Evolutionary conservation across 2,797 vertebrate species (phyloP).

Genomic region (Sebastes kiyomatsui): DNA sequence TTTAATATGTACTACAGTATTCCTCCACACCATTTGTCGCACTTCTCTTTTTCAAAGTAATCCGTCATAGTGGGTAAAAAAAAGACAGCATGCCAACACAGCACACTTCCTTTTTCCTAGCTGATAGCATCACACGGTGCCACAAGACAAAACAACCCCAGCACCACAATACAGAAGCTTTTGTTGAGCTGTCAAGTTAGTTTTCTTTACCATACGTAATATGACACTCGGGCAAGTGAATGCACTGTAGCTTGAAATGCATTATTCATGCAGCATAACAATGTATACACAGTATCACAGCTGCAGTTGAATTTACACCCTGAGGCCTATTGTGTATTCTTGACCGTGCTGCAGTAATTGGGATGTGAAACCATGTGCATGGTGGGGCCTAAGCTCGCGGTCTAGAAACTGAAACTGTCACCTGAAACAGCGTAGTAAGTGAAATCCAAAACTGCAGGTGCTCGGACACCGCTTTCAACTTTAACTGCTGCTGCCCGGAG

Average conservation of each 20-base stretch:
- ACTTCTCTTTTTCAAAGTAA: slow-evolving; percentile 41
- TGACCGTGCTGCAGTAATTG: slow-evolving; percentile 25
- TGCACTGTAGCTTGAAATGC: slow-evolving; percentile 25
- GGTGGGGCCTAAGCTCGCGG: slow-evolving; percentile 17
- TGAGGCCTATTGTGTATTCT: slow-evolving; percentile 22
- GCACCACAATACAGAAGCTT: neutral
- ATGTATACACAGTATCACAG: slow-evolving; percentile 17
- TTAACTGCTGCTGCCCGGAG: slow-evolving; percentile 5
- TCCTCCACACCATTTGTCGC: neutral
- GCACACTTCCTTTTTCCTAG: slow-evolving; percentile 27
- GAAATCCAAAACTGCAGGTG: slow-evolving; percentile 72
- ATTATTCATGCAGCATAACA: slow-evolving; percentile 60
- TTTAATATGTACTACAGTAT: neutral
- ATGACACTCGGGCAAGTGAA: slow-evolving; percentile 25
- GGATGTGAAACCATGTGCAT: slow-evolving; percentile 71
- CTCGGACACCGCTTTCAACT: slow-evolving; percentile 39
- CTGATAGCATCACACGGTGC: slow-evolving; percentile 6
- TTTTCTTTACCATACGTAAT: slow-evolving; percentile 43
- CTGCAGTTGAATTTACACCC: slow-evolving; percentile 36
- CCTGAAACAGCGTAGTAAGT: slow-evolving; percentile 64
- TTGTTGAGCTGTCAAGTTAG: slow-evolving; percentile 23
- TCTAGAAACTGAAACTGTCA: slow-evolving; percentile 69
- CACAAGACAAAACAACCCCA: neutral
- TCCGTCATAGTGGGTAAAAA: slow-evolving; percentile 17
- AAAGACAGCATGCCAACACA: slow-evolving; percentile 1